phyloP scores from a whole-genome alignment of 2,797 vertebrate genomes.

The Enteromius fasciolatus region DNA sequence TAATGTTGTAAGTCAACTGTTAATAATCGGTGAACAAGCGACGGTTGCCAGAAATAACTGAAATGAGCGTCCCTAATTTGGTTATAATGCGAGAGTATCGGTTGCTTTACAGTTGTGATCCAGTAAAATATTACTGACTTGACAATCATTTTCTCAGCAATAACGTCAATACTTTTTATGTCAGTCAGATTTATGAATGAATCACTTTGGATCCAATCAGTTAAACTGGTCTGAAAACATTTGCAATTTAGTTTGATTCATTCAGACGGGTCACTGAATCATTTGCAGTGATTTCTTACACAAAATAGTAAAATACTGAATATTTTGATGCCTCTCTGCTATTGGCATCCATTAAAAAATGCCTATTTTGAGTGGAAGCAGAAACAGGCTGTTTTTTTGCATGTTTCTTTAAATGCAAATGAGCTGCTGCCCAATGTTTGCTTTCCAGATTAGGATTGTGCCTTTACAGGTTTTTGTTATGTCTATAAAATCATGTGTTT shows the following conservation, averaged over 20 bases:
- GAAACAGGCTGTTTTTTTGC: too few species aligned
- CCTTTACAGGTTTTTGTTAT: too few species aligned
- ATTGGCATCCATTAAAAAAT: neutral
- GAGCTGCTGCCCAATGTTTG: too few species aligned
- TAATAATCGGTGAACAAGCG: too few species aligned
- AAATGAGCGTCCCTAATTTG: neutral
- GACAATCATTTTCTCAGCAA: neutral
- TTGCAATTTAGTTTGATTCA: neutral
- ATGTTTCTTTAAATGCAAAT: too few species aligned
- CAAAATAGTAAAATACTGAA: neutral
- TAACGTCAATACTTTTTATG: neutral
- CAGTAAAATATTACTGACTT: neutral
- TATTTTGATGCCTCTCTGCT: neutral
- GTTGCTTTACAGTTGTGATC: neutral
- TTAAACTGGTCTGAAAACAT: neutral
- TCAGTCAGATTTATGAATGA: neutral
- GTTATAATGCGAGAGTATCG: neutral
- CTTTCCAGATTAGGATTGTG: too few species aligned
- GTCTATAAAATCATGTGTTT: neutral
- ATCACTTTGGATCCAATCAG: neutral
- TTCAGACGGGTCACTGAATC: neutral
- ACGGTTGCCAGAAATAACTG: too few species aligned
- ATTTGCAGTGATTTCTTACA: neutral
- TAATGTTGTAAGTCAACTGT: too few species aligned
- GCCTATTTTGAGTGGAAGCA: too few species aligned